A percentile compares a stretch with the other conserved stretches of the same genome.
These are phyloP conservation scores for Cladopsammia gracilis DNA, from an alignment of 64 coral and sea anemone species.

Conservation along the genomic window DNA sequence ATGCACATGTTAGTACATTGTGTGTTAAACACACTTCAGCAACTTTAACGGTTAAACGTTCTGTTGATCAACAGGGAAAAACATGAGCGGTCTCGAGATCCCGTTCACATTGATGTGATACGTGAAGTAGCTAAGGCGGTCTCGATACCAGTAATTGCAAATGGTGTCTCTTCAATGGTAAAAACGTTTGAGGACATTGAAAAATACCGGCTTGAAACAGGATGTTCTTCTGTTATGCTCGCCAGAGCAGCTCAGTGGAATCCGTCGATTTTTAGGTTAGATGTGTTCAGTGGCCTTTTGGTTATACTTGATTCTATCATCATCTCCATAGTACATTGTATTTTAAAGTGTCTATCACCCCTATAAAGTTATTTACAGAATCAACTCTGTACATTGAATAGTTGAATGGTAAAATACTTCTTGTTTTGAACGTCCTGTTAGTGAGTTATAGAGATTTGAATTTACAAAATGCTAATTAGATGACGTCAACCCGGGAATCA, in stretches of 20 bases:
- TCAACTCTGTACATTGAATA: too few species aligned
- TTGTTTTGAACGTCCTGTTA: too few species aligned
- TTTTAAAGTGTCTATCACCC: neutral
- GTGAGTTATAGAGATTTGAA: too few species aligned
- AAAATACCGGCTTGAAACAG: conserved; percentile 77
- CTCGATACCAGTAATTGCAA: conserved; percentile 92
- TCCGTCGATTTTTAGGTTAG: conserved; percentile 91
- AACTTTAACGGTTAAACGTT: neutral
- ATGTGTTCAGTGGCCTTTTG: too few species aligned
- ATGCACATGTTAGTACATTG: too few species aligned
- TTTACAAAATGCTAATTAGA: too few species aligned
- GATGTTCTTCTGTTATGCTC: conserved; percentile 93
- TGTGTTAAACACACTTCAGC: too few species aligned
- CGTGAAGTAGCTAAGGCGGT: conserved; percentile 72
- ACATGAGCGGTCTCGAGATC: conserved; percentile 85
- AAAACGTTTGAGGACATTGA: conserved; percentile 92
- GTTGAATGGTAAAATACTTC: too few species aligned
- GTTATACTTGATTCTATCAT: too few species aligned
- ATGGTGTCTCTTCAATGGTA: conserved; percentile 89
- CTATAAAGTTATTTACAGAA: neutral
- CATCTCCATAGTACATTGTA: too few species aligned
- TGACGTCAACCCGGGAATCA: too few species aligned
- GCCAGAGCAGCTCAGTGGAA: conserved; percentile 99
- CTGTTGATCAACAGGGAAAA: conserved; percentile 54
- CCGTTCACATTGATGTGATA: conserved; percentile 86